Conservation (phyloP, 2,113 vertebrate species). For the Cariama cristata region DNA sequence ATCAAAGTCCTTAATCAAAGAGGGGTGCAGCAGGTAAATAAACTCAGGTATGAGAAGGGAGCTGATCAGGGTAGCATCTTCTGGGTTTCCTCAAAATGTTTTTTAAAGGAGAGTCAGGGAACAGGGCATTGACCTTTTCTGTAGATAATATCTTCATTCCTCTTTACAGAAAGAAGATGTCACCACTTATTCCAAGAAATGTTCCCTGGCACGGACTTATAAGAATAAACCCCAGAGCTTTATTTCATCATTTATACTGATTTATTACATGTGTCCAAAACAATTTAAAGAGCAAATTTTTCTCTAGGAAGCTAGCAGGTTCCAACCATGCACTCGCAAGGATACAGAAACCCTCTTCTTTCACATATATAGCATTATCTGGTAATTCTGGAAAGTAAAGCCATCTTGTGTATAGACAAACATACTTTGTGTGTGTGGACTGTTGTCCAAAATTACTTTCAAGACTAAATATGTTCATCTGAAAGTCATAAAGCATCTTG, state of each 20-base stretch:
- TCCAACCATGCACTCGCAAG: not conserved
- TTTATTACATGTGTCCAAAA: not conserved
- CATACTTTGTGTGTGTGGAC: accelerated
- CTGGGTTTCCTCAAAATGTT: not conserved
- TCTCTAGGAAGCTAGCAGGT: not conserved
- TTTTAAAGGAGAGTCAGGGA: not conserved
- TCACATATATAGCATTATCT: accelerated
- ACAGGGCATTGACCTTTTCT: not conserved
- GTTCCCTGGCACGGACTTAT: not conserved
- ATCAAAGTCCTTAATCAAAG: not conserved
- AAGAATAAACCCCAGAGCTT: not conserved
- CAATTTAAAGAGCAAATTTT: not conserved
- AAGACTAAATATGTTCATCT: not conserved
- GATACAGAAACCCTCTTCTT: not conserved
- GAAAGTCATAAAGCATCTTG: not conserved
- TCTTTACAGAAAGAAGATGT: not conserved
- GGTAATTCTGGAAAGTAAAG: not conserved
- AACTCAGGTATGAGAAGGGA: not conserved
- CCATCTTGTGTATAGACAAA: not conserved
- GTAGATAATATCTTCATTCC: not conserved
- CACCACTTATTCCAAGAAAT: not conserved
- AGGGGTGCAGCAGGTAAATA: not conserved
- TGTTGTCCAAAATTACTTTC: not conserved
- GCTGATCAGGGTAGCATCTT: not conserved
- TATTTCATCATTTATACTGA: not conserved